phyloP scores from a whole-genome alignment of 1,140 invertebrate species.

The Bilobella aurantiaca region DNA sequence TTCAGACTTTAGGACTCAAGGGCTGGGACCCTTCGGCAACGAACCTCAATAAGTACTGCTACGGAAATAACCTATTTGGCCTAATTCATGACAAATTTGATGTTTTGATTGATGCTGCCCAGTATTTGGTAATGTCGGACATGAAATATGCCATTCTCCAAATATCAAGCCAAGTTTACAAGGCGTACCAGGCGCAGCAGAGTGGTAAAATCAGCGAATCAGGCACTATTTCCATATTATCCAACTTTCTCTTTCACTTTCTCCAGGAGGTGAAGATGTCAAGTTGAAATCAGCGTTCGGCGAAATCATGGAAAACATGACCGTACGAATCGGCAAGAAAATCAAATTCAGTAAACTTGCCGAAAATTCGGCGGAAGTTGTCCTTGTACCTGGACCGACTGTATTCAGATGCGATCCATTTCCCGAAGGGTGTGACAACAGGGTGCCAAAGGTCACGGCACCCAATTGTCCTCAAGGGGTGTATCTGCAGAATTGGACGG shows the following conservation, averaged over 20 bases:
- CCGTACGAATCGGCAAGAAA: neutral
- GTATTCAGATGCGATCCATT: slow-evolving; percentile 1
- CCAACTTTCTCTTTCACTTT: neutral
- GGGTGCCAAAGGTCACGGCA: neutral
- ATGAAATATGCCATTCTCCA: slow-evolving; percentile 12
- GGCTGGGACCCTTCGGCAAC: slow-evolving; percentile 13
- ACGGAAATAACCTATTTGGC: slow-evolving; percentile 16
- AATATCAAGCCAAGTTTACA: neutral
- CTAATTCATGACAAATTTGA: slow-evolving; percentile 19
- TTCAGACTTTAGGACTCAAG: too few species aligned
- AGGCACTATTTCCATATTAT: neutral
- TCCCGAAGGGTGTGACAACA: neutral
- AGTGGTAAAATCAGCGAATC: neutral
- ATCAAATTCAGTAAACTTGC: neutral
- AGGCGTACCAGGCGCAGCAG: neutral
- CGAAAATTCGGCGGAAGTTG: neutral
- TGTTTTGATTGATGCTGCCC: slow-evolving; percentile 15
- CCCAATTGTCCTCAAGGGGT: neutral
- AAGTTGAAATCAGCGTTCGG: neutral
- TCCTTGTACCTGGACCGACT: neutral
- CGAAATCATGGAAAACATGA: neutral
- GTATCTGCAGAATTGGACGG: neutral
- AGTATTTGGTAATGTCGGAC: slow-evolving; percentile 13
- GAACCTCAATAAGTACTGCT: slow-evolving; percentile 14
- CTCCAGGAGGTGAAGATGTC: neutral